Evolutionary conservation across 2,113 vertebrate species (phyloP).

Genomic region (Pelodiscus sinensis): DNA sequence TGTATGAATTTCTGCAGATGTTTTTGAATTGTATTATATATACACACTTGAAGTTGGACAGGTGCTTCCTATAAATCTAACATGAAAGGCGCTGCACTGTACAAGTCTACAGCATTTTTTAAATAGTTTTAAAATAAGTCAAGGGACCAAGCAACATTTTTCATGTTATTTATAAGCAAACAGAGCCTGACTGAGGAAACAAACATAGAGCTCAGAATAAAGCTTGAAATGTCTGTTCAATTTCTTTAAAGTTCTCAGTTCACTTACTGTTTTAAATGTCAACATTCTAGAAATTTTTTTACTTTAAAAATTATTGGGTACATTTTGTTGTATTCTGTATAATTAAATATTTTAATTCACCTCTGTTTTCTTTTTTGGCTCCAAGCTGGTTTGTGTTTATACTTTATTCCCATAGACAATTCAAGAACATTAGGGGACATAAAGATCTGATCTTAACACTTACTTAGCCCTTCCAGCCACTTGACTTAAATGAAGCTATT

Average conservation of each 20-base stretch:
- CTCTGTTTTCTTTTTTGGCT: slow-evolving; percentile 54
- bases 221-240: slow-evolving; percentile 39
- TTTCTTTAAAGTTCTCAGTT: slow-evolving; percentile 68
- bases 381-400: slow-evolving; percentile 24
- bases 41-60: neutral
- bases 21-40: neutral
- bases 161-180: neutral
- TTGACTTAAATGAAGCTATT: neutral
- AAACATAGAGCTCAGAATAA: neutral
- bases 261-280: slow-evolving; percentile 49
- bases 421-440: slow-evolving; percentile 7
- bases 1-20: neutral
- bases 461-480: slow-evolving; percentile 24
- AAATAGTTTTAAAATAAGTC: neutral
- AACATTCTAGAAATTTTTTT: slow-evolving; percentile 52
- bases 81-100: neutral
- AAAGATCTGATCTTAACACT: slow-evolving; percentile 44
- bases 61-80: neutral
- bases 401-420: slow-evolving; percentile 33
- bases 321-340: slow-evolving; percentile 58
- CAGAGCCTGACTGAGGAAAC: slow-evolving; percentile 9
- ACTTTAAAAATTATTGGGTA: slow-evolving; percentile 56
- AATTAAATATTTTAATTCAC: slow-evolving; percentile 63
- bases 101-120: neutral
- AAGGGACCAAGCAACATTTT: neutral